A percentile compares a stretch with the other conserved stretches of the same genome.
These are phyloP conservation scores for Lepilemur ruficaudatus DNA, from an alignment of 2,797 vertebrate species.

Conservation along the genomic window DNA sequence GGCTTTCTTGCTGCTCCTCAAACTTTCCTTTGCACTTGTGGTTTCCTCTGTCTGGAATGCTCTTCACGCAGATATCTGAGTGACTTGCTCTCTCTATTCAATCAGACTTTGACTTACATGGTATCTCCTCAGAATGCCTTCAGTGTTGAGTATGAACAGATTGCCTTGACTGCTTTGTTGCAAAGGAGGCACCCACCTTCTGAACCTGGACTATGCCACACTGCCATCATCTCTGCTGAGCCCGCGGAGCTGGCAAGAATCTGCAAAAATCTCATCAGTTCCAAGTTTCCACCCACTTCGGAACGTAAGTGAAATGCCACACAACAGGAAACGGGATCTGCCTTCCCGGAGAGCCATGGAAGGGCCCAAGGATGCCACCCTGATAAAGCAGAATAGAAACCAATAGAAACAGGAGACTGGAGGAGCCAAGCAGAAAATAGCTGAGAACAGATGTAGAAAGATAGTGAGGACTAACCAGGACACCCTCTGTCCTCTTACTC, in stretches of 20 bases:
- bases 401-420: neutral
- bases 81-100: neutral
- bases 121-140: neutral
- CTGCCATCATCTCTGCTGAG: neutral
- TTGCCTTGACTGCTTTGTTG: neutral
- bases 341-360: neutral
- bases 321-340: neutral
- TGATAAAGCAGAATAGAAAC: neutral
- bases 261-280: neutral
- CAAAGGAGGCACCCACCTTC: neutral
- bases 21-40: neutral
- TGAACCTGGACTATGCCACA: neutral
- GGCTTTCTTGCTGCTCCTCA: neutral
- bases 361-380: neutral
- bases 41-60: neutral
- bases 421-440: neutral
- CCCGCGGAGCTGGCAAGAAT: neutral
- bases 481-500: neutral
- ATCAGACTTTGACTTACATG: neutral
- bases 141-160: neutral
- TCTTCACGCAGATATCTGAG: neutral
- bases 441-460: neutral
- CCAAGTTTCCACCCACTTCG: neutral
- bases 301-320: neutral
- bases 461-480: neutral